phyloP scores from a whole-genome alignment of 2,113 vertebrate species.

The Varanus komodoensis region DNA sequence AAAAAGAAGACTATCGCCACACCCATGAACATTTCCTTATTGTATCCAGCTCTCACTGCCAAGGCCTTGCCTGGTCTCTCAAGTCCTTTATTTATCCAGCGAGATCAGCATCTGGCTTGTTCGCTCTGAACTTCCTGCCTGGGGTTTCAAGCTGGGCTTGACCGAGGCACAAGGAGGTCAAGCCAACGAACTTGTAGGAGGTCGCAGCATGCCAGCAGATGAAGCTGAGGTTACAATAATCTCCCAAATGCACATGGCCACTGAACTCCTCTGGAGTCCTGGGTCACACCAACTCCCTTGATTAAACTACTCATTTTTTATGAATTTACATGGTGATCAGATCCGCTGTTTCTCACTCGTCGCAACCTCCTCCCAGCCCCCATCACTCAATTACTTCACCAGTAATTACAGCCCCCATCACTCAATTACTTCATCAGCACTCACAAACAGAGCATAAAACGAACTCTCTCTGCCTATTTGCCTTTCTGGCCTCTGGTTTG shows the following conservation, averaged over 20 bases:
- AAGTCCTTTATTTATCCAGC: slow-evolving; percentile 28
- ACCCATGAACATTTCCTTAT: neutral
- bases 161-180: slow-evolving; percentile 45
- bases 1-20: neutral
- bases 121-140: slow-evolving; percentile 42
- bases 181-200: slow-evolving; percentile 49
- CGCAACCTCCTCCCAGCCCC: neutral
- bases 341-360: neutral
- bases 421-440: neutral
- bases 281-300: slow-evolving; percentile 29
- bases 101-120: slow-evolving; percentile 50
- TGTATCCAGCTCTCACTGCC: neutral
- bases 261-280: slow-evolving; percentile 36
- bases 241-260: slow-evolving; percentile 68
- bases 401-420: neutral
- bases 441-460: neutral
- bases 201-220: slow-evolving; percentile 63
- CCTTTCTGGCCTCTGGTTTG: slow-evolving; percentile 19
- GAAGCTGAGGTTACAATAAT: slow-evolving; percentile 30
- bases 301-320: slow-evolving; percentile 37
- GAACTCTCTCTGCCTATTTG: neutral
- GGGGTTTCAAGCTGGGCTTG: slow-evolving; percentile 49
- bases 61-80: slow-evolving; percentile 1
- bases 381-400: neutral
- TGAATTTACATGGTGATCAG: neutral